Evolutionary conservation across 2,113 vertebrate species (phyloP), one percentile per base, ranked within the genome.

Genomic region (Siniperca knerii): DNA sequence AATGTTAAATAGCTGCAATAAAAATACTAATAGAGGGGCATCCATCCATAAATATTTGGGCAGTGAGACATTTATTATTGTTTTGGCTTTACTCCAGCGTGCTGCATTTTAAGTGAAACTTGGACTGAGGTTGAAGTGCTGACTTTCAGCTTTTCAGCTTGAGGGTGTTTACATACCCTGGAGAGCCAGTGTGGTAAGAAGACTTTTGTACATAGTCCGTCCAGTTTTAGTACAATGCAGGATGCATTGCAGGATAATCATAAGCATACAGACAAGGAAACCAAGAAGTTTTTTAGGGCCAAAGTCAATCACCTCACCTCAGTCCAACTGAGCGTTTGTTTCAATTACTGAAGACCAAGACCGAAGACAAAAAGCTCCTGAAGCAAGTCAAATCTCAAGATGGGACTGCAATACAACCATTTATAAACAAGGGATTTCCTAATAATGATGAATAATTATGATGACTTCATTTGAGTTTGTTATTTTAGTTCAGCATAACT

Each of bases 71-170:
- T 74, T 83, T 84, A 80, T 72, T 78, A 46, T 75, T 46, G 33
- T 75, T 75, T 64, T 75, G 74, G 68, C 84, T 84, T 73, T 23
- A 50, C 40, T 89, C 62, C 79, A 75, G 42, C 12, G 21, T 3
- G 2, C 42, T 46, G 78, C 21, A 50, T 84, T 68, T 71, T 46
- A 61, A 84, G 40, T 66, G 23, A 87, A 76, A 77, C 54, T 5
- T 58, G 25, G 67, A 68, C 70, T 25, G 33, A 86, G 68, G 72
- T 50, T 54, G 66, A 87, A 84, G 83, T 83, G 91, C 89, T 90
- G 83, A 90, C 75, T 77, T 61, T 88, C 48, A 67, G 78, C 42
- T 82, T 86, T 66, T 46, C 23, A 23, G 69, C 44, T 52, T 62
- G 79, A 42, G 46, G 46, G 35, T 69, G 21, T 65, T 54, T 20